A percentile compares a stretch with the other conserved stretches of the same genome.
These are phyloP conservation scores for Tringa solitaria DNA, from an alignment of 2,113 vertebrate genomes.

Conservation along the genomic window DNA sequence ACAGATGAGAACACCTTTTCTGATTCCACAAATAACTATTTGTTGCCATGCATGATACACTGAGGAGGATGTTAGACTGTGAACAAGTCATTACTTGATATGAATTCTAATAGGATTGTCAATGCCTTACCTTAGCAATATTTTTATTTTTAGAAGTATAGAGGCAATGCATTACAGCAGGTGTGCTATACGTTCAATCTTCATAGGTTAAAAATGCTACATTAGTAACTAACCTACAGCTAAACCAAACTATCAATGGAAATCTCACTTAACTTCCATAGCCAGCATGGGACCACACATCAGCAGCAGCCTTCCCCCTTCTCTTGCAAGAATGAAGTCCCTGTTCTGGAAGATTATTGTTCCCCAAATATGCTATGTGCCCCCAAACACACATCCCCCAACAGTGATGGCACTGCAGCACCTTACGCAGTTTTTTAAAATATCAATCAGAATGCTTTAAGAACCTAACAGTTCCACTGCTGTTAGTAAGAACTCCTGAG, in stretches of 20 bases:
- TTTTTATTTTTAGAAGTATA: not conserved
- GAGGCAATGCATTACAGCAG: not conserved
- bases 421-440: not conserved
- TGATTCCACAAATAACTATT: not conserved
- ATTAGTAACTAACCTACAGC: not conserved
- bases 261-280: not conserved
- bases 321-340: not conserved
- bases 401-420: not conserved
- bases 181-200: not conserved
- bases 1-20: not conserved
- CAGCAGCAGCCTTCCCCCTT: not conserved
- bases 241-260: not conserved
- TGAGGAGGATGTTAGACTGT: not conserved
- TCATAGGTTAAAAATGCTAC: not conserved
- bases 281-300: not conserved
- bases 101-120: not conserved
- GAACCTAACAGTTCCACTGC: not conserved
- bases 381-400: not conserved
- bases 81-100: not conserved
- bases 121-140: not conserved
- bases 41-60: not conserved
- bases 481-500: not conserved
- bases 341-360: not conserved
- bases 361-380: not conserved
- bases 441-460: not conserved